Base-by-base conservation (phyloP, 2,888 invertebrate species). In the Leptodirus hochenwartii region DNA sequence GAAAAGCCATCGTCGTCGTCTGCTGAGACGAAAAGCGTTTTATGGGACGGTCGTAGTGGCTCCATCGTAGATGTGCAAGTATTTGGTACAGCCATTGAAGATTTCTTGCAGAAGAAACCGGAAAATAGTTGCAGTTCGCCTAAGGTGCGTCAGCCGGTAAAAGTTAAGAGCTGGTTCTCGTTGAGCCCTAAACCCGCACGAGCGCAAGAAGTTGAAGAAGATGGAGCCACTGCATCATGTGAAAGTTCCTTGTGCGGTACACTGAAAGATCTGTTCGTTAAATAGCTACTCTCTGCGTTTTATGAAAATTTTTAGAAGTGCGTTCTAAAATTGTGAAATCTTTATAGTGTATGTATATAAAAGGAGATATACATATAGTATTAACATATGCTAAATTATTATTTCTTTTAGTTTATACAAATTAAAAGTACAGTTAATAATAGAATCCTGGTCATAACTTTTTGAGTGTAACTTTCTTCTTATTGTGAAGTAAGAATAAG, bases 201-300 rank as follows among this genome's bases (percentile, higher is more conserved):
- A 30, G 8, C 59, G 58, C 40, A 69, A 71, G 48, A n/a, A n/a
- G 62, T 63, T 22, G 77, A 76, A 35, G 78, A 76, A 20, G 74
- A 75, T 32, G 65, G 71, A 34, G 58, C 64, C 16, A 54, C 64
- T 33, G 77, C 78, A 42, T 64, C 73, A 15, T 80, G 81, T 56
- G 82, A 84, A 44, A 72, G 79, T 23, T 76, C 77, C 16, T 65
- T 84, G 41, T 82, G 82, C 58, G 73, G 81, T 38, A 78, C 82
- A 25, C 59, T 84, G 30, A 84, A 84, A 56, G 82, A 84, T 56
- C 69, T 84, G 29, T 84, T 84, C 53, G 82, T 81, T 49, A 84
- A 84, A 69, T 76, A 69, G 59, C 56, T 49, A 36, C 43, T 41
- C 31, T 34, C 35, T 16, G 32, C 34, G 15, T 38, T 38, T 31